Conservation (phyloP, 2,888 invertebrate species). For the Proisotoma minuta region DNA sequence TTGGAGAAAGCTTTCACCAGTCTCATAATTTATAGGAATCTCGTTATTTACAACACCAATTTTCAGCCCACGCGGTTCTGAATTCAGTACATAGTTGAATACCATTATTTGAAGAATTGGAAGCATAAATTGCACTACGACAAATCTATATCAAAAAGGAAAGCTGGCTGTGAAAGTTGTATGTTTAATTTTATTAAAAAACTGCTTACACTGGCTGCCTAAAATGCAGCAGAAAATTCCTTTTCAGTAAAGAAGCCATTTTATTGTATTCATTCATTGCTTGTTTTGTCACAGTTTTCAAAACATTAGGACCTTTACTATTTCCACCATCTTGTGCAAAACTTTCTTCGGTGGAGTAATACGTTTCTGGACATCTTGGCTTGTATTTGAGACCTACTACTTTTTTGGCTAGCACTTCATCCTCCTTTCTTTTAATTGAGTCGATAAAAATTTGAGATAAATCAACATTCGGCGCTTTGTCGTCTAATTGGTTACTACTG, state of each 20-base stretch:
- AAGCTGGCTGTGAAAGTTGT: not conserved
- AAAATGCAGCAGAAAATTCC: not conserved
- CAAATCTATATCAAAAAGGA: not conserved
- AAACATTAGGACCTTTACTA: too few relatives aligned
- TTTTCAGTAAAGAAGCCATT: not conserved
- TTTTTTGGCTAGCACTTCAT: too few relatives aligned
- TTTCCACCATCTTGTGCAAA: too few relatives aligned
- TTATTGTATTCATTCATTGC: not conserved
- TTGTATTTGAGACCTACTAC: too few relatives aligned
- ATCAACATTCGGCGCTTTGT: too few relatives aligned
- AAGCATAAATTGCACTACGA: not conserved
- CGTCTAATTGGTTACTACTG: too few relatives aligned
- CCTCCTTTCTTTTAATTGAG: too few relatives aligned
- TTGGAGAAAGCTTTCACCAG: not conserved
- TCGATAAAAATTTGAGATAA: too few relatives aligned
- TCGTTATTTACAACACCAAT: not conserved
- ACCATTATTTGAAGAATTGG: not conserved
- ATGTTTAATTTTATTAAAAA: not conserved
- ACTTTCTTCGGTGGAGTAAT: too few relatives aligned
- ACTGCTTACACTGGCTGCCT: not conserved
- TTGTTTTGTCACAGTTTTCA: not conserved
- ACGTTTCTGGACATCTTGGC: too few relatives aligned
- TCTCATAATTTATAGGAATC: not conserved
- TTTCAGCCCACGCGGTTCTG: not conserved
- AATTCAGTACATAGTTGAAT: not conserved